Conservation (phyloP, 2,113 vertebrate species). For the Rousettus leschenaultii region DNA sequence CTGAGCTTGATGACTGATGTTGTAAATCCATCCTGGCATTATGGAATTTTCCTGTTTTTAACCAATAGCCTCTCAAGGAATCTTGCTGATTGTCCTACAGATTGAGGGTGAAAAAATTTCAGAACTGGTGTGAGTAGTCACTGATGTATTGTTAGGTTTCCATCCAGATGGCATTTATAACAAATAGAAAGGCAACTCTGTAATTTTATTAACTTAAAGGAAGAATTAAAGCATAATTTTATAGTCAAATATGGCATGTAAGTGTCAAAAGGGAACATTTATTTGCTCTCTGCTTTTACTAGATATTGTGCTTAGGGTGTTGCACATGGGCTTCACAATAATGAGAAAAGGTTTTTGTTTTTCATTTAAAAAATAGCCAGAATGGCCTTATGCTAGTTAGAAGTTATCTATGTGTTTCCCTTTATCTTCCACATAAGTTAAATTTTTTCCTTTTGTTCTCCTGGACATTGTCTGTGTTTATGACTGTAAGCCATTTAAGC, state of each 20-base stretch:
- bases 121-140: neutral
- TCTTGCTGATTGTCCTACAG: neutral
- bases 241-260: neutral
- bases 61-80: neutral
- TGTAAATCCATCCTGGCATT: neutral
- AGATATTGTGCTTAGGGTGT: neutral
- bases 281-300: neutral
- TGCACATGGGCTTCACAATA: neutral
- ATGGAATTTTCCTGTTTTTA: neutral
- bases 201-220: slow-evolving; percentile 37
- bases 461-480: neutral
- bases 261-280: neutral
- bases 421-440: neutral
- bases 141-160: neutral
- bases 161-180: neutral
- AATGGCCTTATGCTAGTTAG: neutral
- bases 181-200: neutral
- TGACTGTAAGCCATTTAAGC: slow-evolving; percentile 8
- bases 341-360: neutral
- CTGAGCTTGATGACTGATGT: neutral
- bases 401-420: neutral
- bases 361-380: neutral
- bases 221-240: neutral
- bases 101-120: neutral
- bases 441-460: neutral